phyloP scores from a whole-genome alignment of 2,888 invertebrate species.

The Spicauda simplicius region DNA sequence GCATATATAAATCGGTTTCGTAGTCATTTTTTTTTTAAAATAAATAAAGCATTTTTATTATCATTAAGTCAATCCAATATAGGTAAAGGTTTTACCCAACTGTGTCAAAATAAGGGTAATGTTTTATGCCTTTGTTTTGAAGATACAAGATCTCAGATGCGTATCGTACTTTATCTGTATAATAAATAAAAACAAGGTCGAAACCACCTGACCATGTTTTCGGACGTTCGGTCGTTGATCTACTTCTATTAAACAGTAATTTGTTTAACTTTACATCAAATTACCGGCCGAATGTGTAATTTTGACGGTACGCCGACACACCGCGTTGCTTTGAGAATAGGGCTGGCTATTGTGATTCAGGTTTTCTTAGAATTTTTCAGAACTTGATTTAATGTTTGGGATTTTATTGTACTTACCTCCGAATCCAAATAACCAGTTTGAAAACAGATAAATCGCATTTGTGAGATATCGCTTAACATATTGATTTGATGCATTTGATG shows the following conservation, averaged over 20 bases:
- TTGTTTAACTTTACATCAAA: constrained; percentile 42
- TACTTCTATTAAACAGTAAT: constrained; percentile 36
- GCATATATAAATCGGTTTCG: too few species aligned
- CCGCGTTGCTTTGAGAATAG: constrained; percentile 16
- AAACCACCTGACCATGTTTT: constrained; percentile 11
- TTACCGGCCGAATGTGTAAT: constrained; percentile 44
- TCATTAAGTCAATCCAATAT: too few species aligned
- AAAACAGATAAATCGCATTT: too few species aligned
- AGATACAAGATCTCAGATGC: not conserved
- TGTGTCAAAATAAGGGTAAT: too few species aligned
- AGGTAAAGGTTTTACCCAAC: too few species aligned
- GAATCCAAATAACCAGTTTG: too few species aligned
- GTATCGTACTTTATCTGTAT: not conserved
- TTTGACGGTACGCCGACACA: constrained; percentile 35
- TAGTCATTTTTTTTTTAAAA: too few species aligned
- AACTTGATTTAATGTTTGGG: not conserved
- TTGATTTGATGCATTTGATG: too few species aligned
- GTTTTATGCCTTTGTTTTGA: too few species aligned
- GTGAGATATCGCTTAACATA: too few species aligned
- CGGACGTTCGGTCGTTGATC: constrained; percentile 32
- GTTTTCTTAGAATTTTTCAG: not conserved
- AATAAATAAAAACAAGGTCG: constrained; percentile 14
- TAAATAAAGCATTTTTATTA: too few species aligned
- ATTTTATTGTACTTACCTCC: too few species aligned
- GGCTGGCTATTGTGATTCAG: not conserved